These are phyloP conservation scores for Miichthys miiuy DNA, from an alignment of 2,797 vertebrate genomes.

Conservation along the genomic window DNA sequence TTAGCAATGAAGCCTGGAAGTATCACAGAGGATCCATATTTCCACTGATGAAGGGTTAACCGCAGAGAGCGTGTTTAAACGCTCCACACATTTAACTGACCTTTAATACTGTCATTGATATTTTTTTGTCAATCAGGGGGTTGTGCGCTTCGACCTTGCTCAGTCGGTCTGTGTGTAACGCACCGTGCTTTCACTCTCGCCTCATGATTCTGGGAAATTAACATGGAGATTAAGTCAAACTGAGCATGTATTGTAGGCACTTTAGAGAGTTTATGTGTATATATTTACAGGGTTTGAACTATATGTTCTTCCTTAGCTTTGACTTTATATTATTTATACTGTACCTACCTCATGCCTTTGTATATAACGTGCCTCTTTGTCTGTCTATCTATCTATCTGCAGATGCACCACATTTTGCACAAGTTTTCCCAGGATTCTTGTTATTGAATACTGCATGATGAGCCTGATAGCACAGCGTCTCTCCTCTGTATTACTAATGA, in stretches of 20 bases:
- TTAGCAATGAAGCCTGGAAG: not conserved
- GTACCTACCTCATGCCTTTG: no score
- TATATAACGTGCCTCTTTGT: no score
- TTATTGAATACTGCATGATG: not conserved
- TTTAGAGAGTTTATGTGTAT: not conserved
- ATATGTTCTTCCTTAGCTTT: no score
- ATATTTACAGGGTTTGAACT: not conserved
- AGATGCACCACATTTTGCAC: not conserved
- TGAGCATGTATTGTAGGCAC: not conserved
- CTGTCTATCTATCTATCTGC: no score
- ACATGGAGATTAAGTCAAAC: not conserved
- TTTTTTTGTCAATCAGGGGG: not conserved
- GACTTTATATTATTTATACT: no score
- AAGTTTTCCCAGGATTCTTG: not conserved
- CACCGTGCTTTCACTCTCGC: not conserved
- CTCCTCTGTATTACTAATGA: not conserved
- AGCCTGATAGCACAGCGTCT: conserved; percentile 1
- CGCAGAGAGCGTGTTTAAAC: not conserved
- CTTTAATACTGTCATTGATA: not conserved
- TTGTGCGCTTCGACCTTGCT: not conserved
- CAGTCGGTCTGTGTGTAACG: not conserved
- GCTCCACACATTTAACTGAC: conserved; percentile 8
- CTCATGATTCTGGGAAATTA: not conserved
- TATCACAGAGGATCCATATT: not conserved
- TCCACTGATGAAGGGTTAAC: not conserved